phyloP scores from a whole-genome alignment of 2,113 vertebrate species.

The Austrofundulus limnaeus region DNA sequence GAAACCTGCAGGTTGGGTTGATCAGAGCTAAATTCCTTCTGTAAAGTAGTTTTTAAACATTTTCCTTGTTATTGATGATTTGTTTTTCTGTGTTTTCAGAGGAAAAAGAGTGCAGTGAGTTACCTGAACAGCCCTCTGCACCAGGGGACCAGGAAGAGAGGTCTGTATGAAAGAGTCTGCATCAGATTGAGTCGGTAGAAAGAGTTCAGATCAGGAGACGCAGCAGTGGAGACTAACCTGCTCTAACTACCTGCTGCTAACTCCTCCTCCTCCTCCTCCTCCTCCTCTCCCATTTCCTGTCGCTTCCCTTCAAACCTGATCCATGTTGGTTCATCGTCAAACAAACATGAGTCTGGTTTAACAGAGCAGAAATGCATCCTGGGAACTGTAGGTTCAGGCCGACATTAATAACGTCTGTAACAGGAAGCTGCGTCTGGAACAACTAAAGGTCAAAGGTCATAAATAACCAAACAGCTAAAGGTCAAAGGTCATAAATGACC shows the following conservation, averaged over 20 bases:
- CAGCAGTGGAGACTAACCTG: slow-evolving; percentile 1
- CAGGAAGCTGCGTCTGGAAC: not conserved
- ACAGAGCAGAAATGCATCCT: slow-evolving; percentile 22
- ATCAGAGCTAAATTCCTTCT: no score
- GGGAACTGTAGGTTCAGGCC: slow-evolving; percentile 16
- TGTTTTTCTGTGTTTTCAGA: slow-evolving; percentile 76
- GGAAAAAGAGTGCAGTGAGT: slow-evolving; percentile 97
- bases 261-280: not conserved
- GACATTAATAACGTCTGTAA: slow-evolving; percentile 1
- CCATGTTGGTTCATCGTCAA: slow-evolving; percentile 11
- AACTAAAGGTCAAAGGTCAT: not conserved
- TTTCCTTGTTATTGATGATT: not conserved
- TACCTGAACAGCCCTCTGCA: slow-evolving; percentile 98
- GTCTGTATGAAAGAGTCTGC: slow-evolving; percentile 75
- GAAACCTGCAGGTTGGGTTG: no score
- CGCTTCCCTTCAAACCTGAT: slow-evolving; percentile 14
- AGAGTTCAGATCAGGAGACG: no score
- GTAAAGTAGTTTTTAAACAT: not conserved
- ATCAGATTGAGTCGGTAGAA: not conserved
- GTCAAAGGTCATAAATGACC: not conserved
- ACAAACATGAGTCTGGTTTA: slow-evolving; percentile 15
- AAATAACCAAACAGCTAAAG: not conserved
- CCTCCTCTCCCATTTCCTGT: slow-evolving; percentile 43
- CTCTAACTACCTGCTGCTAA: slow-evolving; percentile 26
- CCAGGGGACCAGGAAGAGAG: slow-evolving; percentile 96